Evolutionary conservation across 2,888 invertebrate genomes (phyloP), one percentile per base, ranked within the genome.

Genomic region (Gari tellinella): DNA sequence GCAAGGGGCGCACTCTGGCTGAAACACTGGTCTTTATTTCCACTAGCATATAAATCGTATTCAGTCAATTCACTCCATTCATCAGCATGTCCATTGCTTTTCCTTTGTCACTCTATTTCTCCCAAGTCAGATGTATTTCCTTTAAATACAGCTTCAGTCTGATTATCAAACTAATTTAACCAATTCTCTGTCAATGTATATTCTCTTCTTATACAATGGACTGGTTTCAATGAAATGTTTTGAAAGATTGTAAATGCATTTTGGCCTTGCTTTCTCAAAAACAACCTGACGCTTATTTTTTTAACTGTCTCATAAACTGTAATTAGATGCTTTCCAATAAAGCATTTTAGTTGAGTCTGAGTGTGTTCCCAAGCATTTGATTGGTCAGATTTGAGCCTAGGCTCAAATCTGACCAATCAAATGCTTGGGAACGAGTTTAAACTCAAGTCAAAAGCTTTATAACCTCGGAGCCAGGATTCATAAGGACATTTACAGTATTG

Each of bases 401-500:
- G n/a, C n/a, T n/a, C n/a, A n/a, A n/a, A n/a, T n/a, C n/a, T n/a
- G n/a, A n/a, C n/a, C n/a, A n/a, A n/a, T n/a, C n/a, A n/a, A n/a
- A n/a, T n/a, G n/a, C n/a, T n/a, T n/a, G n/a, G n/a, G n/a, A n/a
- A n/a, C n/a, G n/a, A n/a, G n/a, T n/a, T n/a, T n/a, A n/a, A n/a
- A n/a, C n/a, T n/a, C n/a, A n/a, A n/a, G n/a, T n/a, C n/a, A n/a
- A n/a, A n/a, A n/a, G n/a, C n/a, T n/a, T n/a, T n/a, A n/a, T 15
- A 1, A 75, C 63, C 19, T 66, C 66, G n/a, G n/a, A 1, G 8
- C 66, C 12, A 14, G 63, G 67, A 26, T 70, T 38, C 72, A 76
- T 72, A n/a, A 70, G 67, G 1, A 72, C 75, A 76, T 76, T 72
- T 0, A 72, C 70, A 23, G 72, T 72, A 26, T 52, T 76, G 1